phyloP scores from a whole-genome alignment of 2,113 vertebrate species.

The Tichodroma muraria region DNA sequence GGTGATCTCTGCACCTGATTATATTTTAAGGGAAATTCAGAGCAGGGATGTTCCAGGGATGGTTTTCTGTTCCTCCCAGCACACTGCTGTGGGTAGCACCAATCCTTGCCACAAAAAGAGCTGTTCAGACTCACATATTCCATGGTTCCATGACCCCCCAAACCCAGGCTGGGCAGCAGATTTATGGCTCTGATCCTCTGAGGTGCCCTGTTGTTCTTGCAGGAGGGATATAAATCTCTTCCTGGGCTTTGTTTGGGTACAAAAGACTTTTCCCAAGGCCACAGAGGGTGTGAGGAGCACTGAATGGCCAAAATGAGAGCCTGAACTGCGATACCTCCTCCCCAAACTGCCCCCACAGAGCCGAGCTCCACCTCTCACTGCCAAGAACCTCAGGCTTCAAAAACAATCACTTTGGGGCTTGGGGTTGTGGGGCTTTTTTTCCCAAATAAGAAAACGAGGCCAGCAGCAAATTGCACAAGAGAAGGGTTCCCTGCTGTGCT shows the following conservation, averaged over 20 bases:
- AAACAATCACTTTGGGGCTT: background rate
- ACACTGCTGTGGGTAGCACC: background rate
- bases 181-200: background rate
- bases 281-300: background rate
- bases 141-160: background rate
- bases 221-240: background rate
- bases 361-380: too few relatives aligned
- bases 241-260: background rate
- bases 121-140: background rate
- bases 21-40: background rate
- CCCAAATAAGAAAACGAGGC: background rate
- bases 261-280: background rate
- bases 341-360: background rate
- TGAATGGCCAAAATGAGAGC: background rate
- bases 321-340: fast-evolving
- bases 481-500: background rate
- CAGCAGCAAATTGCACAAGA: background rate
- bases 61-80: background rate
- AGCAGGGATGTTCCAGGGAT: background rate
- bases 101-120: background rate
- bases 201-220: background rate
- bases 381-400: background rate
- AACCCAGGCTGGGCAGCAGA: background rate
- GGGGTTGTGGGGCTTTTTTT: background rate
- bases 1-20: background rate